Evolutionary conservation across 2,888 invertebrate genomes (phyloP), one percentile per base, ranked within the genome.

Genomic region (Drosophila neotestacea): DNA sequence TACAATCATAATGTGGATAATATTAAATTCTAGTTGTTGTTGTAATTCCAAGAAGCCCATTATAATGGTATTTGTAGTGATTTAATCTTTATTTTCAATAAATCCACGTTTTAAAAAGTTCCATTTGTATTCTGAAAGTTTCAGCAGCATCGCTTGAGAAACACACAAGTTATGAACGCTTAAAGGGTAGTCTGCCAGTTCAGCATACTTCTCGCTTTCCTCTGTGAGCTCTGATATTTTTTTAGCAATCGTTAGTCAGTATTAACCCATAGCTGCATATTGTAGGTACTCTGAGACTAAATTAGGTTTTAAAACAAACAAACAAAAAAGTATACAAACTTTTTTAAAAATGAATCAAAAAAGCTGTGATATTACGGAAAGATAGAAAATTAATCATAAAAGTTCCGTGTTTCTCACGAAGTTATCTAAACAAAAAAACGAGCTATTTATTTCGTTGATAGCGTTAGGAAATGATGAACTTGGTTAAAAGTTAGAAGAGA

Each of bases 301-400:
- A 44, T 27, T 22, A 5, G 6, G 30, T 22, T 42, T 42, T 10
- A 22, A 9, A 5, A 11, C 3, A 22, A 22, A 22, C 3, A 22
- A 41, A 4, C 10, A 10, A 22, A 22, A 22, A 2, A 10, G 5
- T 42, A 10, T 4, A 5, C 10, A 44, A 42, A 11, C 11, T 9
- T 27, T 27, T 11, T 6, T 0, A 22, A 44, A 11, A 44, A 44
- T 6, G 11, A 27, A 28, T 10, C 27, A 5, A 27, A 10, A 42
- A 32, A 32, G 32, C 6, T 6, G 32, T 56, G 11, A 10, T 39
- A 48, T 47, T 58, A 10, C 22, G 13, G n/a, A 32, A 28, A 59
- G 50, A 60, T 41, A 42, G 27, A 42, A 41, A 60, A 60, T 60
- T 60, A 60, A 50, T 60, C 30, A 59, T 28, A 28, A 11, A 10